Conservation (phyloP, 2,797 vertebrate genomes). For the Vireo griseus region DNA sequence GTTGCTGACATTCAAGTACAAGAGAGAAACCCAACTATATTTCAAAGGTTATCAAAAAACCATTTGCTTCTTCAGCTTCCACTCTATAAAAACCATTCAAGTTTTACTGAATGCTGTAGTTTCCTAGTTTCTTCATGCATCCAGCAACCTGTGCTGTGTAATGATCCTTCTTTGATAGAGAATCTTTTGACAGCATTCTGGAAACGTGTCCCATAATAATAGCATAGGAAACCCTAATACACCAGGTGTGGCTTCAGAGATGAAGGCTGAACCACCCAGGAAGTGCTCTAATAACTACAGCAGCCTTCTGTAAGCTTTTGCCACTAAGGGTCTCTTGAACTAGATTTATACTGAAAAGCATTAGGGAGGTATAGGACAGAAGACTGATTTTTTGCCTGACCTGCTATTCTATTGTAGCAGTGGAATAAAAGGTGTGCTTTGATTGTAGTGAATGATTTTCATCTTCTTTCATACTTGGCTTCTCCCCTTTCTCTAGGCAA, state of each 20-base stretch:
- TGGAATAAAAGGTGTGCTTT: background rate
- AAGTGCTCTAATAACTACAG: background rate
- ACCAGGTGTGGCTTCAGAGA: background rate
- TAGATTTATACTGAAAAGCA: background rate
- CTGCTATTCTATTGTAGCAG: background rate
- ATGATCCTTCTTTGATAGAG: background rate
- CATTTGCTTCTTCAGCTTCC: background rate
- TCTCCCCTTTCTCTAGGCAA: background rate
- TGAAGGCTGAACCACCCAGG: background rate
- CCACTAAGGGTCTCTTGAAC: background rate
- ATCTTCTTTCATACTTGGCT: background rate
- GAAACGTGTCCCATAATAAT: background rate
- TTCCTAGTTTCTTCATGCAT: background rate
- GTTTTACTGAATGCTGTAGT: background rate
- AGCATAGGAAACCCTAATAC: background rate
- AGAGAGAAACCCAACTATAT: background rate
- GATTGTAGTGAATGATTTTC: background rate
- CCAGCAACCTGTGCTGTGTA: background rate
- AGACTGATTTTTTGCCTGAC: background rate
- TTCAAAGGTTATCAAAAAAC: background rate
- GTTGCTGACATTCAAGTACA: background rate
- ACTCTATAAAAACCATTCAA: background rate
- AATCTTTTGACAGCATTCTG: background rate
- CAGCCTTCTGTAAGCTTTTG: background rate
- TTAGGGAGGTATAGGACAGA: background rate